Percentiles rank a stretch among this genome's conserved stretches.
phyloP scores from a whole-genome alignment of 2,797 vertebrate species.

The Anguilla obscura region DNA sequence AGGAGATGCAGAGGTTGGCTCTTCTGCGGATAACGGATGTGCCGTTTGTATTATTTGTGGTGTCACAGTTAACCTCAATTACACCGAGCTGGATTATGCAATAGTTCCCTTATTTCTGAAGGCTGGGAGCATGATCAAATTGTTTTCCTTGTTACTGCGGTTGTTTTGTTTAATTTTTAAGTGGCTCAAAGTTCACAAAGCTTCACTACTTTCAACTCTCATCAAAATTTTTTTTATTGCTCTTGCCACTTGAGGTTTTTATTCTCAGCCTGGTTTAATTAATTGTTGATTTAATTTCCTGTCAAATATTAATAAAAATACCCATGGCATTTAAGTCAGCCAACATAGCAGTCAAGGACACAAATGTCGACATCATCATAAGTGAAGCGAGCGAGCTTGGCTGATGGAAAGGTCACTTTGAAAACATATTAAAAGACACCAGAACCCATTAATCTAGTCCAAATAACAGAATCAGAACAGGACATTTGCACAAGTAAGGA shows the following conservation, averaged over 20 bases:
- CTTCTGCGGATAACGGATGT: conserved; percentile 42
- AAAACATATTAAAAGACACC: conserved; percentile 24
- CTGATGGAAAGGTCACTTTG: conserved; percentile 24
- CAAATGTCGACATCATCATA: conserved; percentile 21
- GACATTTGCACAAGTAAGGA: conserved; percentile 16
- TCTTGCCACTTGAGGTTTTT: conserved; percentile 28
- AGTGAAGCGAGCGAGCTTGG: conserved; percentile 13
- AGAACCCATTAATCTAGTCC: conserved; percentile 20
- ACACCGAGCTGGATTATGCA: conserved; percentile 31
- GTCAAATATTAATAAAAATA: conserved; percentile 25
- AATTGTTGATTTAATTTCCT: conserved; percentile 24
- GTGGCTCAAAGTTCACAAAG: conserved; percentile 30
- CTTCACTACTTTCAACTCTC: conserved; percentile 18
- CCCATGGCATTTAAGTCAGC: conserved; percentile 24
- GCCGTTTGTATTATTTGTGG: conserved; percentile 39
- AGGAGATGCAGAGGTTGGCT: conserved; percentile 56
- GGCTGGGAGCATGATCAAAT: neutral
- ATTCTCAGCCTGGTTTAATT: conserved; percentile 26
- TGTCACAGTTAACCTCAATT: conserved; percentile 31
- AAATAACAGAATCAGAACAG: conserved; percentile 14
- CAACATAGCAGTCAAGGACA: conserved; percentile 21
- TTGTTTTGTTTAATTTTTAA: conserved; percentile 2
- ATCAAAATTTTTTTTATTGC: conserved; percentile 25
- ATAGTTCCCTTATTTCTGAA: conserved; percentile 12
- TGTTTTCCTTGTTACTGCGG: neutral